These are phyloP conservation scores for Aelia acuminata DNA, from an alignment of 2,888 invertebrate species.

Conservation along the genomic window DNA sequence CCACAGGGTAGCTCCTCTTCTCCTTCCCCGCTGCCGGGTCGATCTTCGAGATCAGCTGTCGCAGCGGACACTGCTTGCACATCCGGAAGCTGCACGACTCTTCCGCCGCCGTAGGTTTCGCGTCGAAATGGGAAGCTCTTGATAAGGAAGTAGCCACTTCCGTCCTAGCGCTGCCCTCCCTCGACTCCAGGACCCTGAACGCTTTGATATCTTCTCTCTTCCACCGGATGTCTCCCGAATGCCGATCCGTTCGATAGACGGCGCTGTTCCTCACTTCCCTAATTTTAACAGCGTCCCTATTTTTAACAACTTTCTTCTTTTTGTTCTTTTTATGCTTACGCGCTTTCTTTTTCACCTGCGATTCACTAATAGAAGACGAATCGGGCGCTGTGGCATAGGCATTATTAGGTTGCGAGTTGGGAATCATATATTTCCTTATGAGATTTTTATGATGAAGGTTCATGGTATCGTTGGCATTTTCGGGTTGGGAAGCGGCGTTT, in stretches of 20 bases:
- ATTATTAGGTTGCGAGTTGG: too few species aligned
- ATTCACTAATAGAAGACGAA: background rate
- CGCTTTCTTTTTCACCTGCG: background rate
- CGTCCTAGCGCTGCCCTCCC: background rate
- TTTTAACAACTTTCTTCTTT: background rate
- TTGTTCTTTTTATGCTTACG: background rate
- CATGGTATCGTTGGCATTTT: background rate
- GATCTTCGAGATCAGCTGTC: background rate
- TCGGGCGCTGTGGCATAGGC: too few species aligned
- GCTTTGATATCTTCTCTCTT: background rate
- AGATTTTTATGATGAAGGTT: background rate
- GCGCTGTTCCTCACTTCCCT: background rate
- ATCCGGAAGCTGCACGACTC: background rate
- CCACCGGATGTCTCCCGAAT: background rate
- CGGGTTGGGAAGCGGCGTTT: background rate
- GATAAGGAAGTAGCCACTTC: background rate
- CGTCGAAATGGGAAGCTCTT: background rate
- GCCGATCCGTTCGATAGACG: background rate
- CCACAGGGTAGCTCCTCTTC: background rate
- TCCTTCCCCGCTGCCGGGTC: background rate
- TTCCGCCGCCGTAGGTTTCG: background rate
- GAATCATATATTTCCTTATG: background rate
- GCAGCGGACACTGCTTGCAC: constrained; percentile 2
- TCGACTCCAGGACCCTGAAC: background rate
- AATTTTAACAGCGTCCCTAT: background rate